Evolutionary conservation across 1,140 invertebrate genomes (phyloP), one percentile per base, ranked within the genome.

Genomic region (Drosophila chauvacae): DNA sequence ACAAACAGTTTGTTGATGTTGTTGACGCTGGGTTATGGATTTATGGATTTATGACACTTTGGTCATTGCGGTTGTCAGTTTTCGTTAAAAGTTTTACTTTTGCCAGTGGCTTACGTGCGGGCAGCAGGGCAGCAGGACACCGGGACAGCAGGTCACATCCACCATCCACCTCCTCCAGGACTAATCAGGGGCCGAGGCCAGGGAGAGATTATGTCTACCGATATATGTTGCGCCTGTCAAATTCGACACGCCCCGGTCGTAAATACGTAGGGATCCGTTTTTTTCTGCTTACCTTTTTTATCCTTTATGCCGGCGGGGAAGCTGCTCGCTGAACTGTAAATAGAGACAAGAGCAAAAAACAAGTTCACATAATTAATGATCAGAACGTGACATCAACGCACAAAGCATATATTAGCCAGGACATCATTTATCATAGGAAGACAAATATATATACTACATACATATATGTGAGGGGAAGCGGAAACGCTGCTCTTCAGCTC

Each of bases 41-140:
- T 88, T 88, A 88, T 88, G 85, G 85, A 88, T 88, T 88, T 88
- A 88, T 90, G 85, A 88, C 85, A 88, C 85, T 88, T 76, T 85
- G 81, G 81, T 90, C 85, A 85, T 85, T 88, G 85, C 85, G 85
- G 86, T 79, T 88, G 85, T 88, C 85, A 85, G 85, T 85, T 81
- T 85, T 79, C 78, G 85, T 85, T 79, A 78, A 88, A 88, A 88
- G 81, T 88, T 88, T 58, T 68, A 80, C 70, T 71, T 71, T 66
- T 59, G 60, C 48, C 62, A 61, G 51, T 78, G 74, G 80, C 62
- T 82, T 78, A 66, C 75, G 50, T 55, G 62, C 39, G 50, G 37
- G 50, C 23, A 9, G 39, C 18, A 48, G 56, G 53, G 13, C 30
- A 60, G 35, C 35, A 23, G 41, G 26, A 37, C 42, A 44, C 4